Conservation (phyloP, 2,113 vertebrate species). For the Gallinago paraguaiae region DNA sequence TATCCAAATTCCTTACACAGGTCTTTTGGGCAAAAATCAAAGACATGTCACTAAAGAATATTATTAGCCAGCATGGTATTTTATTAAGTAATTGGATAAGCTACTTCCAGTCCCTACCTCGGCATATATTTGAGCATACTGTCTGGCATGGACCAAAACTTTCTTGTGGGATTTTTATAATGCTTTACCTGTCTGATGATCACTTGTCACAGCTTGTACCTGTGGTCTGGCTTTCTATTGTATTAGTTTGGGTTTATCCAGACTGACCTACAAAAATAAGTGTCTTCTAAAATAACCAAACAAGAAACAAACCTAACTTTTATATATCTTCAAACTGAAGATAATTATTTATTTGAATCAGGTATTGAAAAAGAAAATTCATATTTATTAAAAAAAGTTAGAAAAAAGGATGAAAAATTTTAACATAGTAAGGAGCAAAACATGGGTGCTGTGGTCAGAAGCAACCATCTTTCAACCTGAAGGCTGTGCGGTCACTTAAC, state of each 20-base stretch:
- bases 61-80: neutral
- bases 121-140: neutral
- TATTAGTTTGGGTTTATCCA: neutral
- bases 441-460: rapidly evolving
- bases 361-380: neutral
- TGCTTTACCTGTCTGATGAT: neutral
- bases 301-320: neutral
- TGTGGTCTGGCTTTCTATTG: neutral
- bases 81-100: neutral
- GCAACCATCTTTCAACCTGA: neutral
- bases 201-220: neutral
- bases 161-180: neutral
- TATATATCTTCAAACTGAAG: neutral
- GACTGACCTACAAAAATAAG: neutral
- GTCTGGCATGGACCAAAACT: neutral
- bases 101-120: neutral
- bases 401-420: neutral
- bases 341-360: neutral
- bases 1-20: neutral
- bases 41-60: neutral
- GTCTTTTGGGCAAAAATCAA: neutral
- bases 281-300: neutral
- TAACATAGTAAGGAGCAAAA: neutral
- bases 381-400: neutral
- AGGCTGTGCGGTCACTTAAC: neutral